These are phyloP conservation scores for Rambutsinella grinnellia DNA, from an alignment of 2,888 invertebrate genomes.

Conservation along the genomic window DNA sequence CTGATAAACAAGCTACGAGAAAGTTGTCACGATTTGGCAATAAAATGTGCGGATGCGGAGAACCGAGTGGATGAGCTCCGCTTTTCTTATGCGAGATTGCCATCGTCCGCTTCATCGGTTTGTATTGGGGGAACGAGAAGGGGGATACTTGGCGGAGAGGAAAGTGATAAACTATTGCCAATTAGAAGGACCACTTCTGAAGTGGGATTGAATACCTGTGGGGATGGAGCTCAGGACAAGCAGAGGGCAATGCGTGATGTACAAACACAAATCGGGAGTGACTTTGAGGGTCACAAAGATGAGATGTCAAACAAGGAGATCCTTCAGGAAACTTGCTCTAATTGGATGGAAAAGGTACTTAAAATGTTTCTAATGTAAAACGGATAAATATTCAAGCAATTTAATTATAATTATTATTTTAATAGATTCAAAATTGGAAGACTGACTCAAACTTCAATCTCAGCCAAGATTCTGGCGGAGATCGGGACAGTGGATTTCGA, in stretches of 20 bases:
- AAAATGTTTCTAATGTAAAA: slow-evolving; percentile 5
- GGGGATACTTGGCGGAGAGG: too few species aligned
- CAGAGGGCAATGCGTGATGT: slow-evolving; percentile 22
- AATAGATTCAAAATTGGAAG: slow-evolving; percentile 63
- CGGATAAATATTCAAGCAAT: too few species aligned
- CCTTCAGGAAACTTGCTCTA: slow-evolving; percentile 60
- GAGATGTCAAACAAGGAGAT: slow-evolving; percentile 51
- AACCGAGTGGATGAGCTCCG: slow-evolving; percentile 63
- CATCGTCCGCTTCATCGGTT: too few species aligned
- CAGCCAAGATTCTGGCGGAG: slow-evolving; percentile 62
- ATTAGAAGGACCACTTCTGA: neutral
- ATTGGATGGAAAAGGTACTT: slow-evolving; percentile 66
- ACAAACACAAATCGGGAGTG: slow-evolving; percentile 37
- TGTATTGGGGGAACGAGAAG: neutral
- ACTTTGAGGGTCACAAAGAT: too few species aligned
- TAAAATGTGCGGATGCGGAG: slow-evolving; percentile 64
- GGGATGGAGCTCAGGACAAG: neutral
- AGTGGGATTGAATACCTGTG: slow-evolving; percentile 1
- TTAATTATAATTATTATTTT: neutral
- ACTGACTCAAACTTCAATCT: slow-evolving; percentile 56
- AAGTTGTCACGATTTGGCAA: slow-evolving; percentile 59
- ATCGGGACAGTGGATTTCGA: slow-evolving; percentile 60
- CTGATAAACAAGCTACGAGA: slow-evolving; percentile 59
- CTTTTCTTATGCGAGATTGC: slow-evolving; percentile 48
- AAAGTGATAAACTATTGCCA: neutral